These are phyloP conservation scores for Darwinula stevensoni DNA, from an alignment of 2,888 invertebrate genomes.

Conservation along the genomic window DNA sequence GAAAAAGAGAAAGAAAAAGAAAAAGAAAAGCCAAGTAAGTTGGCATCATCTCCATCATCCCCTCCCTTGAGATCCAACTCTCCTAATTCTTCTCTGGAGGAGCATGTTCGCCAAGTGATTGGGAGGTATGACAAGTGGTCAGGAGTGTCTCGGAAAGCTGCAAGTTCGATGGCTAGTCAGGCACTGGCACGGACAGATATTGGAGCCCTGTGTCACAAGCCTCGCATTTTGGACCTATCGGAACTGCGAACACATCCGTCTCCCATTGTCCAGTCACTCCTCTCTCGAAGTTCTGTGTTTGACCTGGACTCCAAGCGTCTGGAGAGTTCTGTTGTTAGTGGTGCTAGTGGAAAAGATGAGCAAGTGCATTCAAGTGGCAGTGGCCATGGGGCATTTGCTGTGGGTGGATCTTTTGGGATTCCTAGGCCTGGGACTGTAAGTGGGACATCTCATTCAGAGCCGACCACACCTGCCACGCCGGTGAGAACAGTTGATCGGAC, in stretches of 20 bases:
- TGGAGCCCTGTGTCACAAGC: conserved; percentile 24
- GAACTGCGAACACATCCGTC: conserved; percentile 64
- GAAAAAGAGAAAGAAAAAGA: no score
- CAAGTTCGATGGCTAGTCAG: conserved; percentile 24
- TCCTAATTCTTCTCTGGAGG: conserved; percentile 39
- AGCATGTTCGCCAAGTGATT: conserved; percentile 65
- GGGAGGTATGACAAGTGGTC: conserved; percentile 80
- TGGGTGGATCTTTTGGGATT: no score
- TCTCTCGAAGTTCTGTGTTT: conserved; percentile 75
- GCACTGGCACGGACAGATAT: conserved; percentile 6
- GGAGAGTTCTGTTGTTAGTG: conserved; percentile 26
- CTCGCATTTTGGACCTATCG: conserved; percentile 29
- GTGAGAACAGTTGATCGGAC: neutral
- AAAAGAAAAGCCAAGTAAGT: neutral
- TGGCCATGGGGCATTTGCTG: no score
- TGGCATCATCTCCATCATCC: neutral
- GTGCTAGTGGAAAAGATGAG: no score
- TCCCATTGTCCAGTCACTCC: conserved; percentile 65
- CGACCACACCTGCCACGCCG: neutral
- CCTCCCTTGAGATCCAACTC: conserved; percentile 23
- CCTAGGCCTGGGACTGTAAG: neutral
- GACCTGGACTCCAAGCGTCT: conserved; percentile 81
- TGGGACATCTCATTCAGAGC: neutral
- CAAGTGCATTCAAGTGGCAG: no score
- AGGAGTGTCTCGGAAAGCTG: conserved; percentile 13